These are phyloP conservation scores for Leptinotarsa tumamoca DNA, from an alignment of 2,888 invertebrate genomes.

Conservation along the genomic window DNA sequence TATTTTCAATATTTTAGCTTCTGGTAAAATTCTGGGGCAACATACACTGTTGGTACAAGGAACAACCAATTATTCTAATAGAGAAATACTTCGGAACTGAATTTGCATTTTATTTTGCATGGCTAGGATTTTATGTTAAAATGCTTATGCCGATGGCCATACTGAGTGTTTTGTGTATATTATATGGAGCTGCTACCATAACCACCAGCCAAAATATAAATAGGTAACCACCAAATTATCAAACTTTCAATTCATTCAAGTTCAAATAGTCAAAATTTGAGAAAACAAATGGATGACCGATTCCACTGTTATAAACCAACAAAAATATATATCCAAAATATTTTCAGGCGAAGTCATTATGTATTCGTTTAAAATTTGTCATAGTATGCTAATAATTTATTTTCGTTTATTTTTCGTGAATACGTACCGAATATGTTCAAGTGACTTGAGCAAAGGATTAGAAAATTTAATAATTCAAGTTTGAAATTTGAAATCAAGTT, in stretches of 20 bases:
- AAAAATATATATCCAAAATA: too few species aligned
- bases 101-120: conserved; percentile 71
- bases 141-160: conserved; percentile 67
- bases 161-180: conserved; percentile 65
- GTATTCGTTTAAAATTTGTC: too few species aligned
- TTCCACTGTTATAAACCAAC: too few species aligned
- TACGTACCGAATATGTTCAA: too few species aligned
- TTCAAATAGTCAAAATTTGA: neutral
- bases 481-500: too few species aligned
- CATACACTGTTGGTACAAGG: conserved; percentile 69
- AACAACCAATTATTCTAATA: conserved; percentile 73
- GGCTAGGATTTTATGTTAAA: conserved; percentile 70
- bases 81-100: conserved; percentile 71
- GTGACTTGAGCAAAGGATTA: too few species aligned
- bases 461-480: too few species aligned
- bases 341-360: too few species aligned
- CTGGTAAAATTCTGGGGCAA: conserved; percentile 73
- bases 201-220: conserved; percentile 21
- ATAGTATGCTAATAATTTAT: too few species aligned
- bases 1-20: conserved; percentile 61
- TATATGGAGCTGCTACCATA: conserved; percentile 59
- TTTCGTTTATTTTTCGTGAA: too few species aligned
- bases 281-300: too few species aligned
- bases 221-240: conserved; percentile 23
- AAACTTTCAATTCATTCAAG: neutral